Evolutionary conservation across 2,113 vertebrate genomes (phyloP).

Genomic region (Microcebus griseorufus): DNA sequence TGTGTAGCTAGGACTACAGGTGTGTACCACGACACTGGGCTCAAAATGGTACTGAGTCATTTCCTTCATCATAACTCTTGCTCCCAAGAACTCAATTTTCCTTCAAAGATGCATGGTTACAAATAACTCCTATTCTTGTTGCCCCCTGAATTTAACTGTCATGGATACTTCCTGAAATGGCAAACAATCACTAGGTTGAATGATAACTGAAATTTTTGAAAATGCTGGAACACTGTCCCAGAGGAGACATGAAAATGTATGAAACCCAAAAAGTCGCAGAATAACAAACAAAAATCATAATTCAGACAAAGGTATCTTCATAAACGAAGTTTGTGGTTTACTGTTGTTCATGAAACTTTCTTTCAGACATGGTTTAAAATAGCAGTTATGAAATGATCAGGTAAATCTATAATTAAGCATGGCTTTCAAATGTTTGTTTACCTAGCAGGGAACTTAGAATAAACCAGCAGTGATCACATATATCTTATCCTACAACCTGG

Average conservation of each 20-base stretch:
- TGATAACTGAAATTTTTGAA: not conserved
- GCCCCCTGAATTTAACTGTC: not conserved
- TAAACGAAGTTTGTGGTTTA: not conserved
- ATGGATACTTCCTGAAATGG: not conserved
- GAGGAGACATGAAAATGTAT: not conserved
- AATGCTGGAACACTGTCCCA: not conserved
- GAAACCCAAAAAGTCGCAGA: not conserved
- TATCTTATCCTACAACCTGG: not conserved
- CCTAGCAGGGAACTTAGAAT: not conserved
- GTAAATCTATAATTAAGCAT: conserved; percentile 55
- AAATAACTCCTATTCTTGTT: conserved; percentile 20
- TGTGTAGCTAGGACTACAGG: not conserved
- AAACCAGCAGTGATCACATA: not conserved
- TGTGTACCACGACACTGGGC: not conserved
- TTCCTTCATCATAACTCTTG: conserved; percentile 24
- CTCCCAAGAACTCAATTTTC: conserved; percentile 50
- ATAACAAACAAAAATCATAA: not conserved
- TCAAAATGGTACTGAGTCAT: conserved; percentile 21
- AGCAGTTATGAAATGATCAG: conserved; percentile 29
- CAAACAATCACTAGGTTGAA: not conserved
- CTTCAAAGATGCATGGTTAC: conserved; percentile 20
- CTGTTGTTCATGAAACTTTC: conserved; percentile 44
- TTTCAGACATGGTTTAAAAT: conserved; percentile 30
- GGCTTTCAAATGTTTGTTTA: conserved; percentile 40
- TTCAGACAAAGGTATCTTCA: conserved; percentile 10